A percentile compares a stretch with the other conserved stretches of the same genome.
Evolutionary conservation across 2,113 vertebrate species (phyloP).

Genomic region (Lucifuga dentata): DNA sequence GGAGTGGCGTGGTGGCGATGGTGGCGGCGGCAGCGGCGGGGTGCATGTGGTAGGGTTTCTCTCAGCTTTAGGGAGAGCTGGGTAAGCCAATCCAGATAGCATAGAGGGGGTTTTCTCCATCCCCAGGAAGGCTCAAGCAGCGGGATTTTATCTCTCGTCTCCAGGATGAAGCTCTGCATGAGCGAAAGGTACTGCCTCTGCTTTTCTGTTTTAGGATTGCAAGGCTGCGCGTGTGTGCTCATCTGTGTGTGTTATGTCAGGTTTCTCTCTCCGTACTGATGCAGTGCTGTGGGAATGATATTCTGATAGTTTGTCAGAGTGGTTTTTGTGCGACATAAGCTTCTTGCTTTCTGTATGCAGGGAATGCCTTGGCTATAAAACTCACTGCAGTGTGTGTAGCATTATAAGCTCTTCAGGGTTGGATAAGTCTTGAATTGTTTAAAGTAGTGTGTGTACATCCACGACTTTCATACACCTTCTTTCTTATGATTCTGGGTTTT

Average conservation of each 20-base stretch:
- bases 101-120: conserved; percentile 62
- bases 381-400: conserved; percentile 42
- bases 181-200: conserved; percentile 74
- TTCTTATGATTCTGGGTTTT: conserved; percentile 27
- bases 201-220: conserved; percentile 60
- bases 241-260: conserved; percentile 4
- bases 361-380: conserved; percentile 37
- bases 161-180: conserved; percentile 77
- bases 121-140: conserved; percentile 44
- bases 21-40: conserved; percentile 21
- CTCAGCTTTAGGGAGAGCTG: conserved; percentile 65
- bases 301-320: conserved; percentile 53
- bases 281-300: conserved; percentile 42
- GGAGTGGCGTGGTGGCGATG: conserved; percentile 37
- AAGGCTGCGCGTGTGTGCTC: conserved; percentile 35
- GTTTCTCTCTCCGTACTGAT: conserved; percentile 18
- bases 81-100: conserved; percentile 65
- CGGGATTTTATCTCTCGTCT: conserved; percentile 64
- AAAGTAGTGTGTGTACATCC: neutral
- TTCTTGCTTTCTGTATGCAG: conserved; percentile 18
- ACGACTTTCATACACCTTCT: conserved; percentile 1
- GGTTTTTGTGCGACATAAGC: neutral
- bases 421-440: conserved; percentile 3
- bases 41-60: conserved; percentile 70
- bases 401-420: conserved; percentile 27